These are phyloP conservation scores for Mirounga angustirostris DNA, from an alignment of 2,113 vertebrate genomes.

Conservation along the genomic window DNA sequence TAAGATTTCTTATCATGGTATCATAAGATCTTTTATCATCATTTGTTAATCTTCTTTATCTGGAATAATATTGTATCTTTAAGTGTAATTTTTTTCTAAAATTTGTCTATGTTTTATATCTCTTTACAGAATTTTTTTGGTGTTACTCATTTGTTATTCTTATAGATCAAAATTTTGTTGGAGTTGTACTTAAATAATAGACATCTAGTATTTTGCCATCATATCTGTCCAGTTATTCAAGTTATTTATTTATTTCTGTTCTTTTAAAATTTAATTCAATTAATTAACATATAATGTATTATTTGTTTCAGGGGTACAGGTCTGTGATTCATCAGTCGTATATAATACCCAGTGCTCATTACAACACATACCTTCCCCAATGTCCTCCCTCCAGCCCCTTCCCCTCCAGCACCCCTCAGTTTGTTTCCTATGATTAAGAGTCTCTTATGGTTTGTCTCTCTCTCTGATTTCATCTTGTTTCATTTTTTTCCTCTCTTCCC, in stretches of 20 bases:
- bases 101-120: not conserved
- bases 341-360: too few relatives aligned
- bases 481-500: too few relatives aligned
- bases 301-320: too few relatives aligned
- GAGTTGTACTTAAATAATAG: not conserved
- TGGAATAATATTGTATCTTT: not conserved
- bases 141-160: not conserved
- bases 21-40: not conserved
- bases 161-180: not conserved
- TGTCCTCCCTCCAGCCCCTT: too few relatives aligned
- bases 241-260: not conserved
- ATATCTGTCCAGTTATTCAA: not conserved
- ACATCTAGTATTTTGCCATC: not conserved
- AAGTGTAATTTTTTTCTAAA: not conserved
- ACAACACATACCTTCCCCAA: too few relatives aligned
- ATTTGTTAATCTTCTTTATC: not conserved
- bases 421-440: too few relatives aligned
- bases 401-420: too few relatives aligned
- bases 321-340: too few relatives aligned
- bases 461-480: too few relatives aligned
- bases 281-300: too few relatives aligned
- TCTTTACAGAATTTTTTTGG: not conserved
- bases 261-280: too few relatives aligned
- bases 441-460: too few relatives aligned
- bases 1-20: not conserved